Evolutionary conservation across 2,888 invertebrate genomes (phyloP), one percentile per base, ranked within the genome.

Genomic region (Ophioninae sp.): DNA sequence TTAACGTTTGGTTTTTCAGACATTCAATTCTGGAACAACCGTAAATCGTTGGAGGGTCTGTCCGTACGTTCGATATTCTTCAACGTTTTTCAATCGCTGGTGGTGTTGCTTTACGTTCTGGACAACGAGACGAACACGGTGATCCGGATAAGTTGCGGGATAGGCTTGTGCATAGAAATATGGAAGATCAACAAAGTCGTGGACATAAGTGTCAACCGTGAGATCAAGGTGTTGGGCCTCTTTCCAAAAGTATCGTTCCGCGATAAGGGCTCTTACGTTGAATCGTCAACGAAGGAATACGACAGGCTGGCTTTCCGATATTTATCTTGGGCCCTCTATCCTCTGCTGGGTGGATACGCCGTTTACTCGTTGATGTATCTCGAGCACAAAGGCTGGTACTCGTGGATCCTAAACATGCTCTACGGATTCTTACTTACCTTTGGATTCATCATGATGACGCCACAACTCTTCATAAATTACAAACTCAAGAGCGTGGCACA

Each of bases 401-500:
- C 99, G 13, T 99, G 98, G 94, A 95, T 99, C 57, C 95, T 99
- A 44, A 97, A 97, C 91, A 97, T 99, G 97, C 95, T 99, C 84
- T 99, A 99, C 93, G 99, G 99, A 77, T 99, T 99, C 93, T 94
- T 99, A 81, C 94, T 99, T 82, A 99, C 99, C 1, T 99, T 99
- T 93, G 99, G 99, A 84, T 99, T 99, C 93, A 99, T 99, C 81
- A 98, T 99, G 98, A 99, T 99, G 99, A 99, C 99, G n/a, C 99
- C 99, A 7, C 99, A 99, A 93, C 94, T 99, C 85, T 99, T 99
- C 92, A 99, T 99, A 89, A 99, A 99, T 94, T 99, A 99, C 94
- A 99, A 99, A 93, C 93, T 99, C 88, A 99, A 99, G 92, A 99
- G 99, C 21, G 99, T 99, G 1, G 99, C 99, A 10, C 99, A 99